These are phyloP conservation scores for Semicossyphus pulcher DNA, from an alignment of 2,113 vertebrate species.

Conservation along the genomic window DNA sequence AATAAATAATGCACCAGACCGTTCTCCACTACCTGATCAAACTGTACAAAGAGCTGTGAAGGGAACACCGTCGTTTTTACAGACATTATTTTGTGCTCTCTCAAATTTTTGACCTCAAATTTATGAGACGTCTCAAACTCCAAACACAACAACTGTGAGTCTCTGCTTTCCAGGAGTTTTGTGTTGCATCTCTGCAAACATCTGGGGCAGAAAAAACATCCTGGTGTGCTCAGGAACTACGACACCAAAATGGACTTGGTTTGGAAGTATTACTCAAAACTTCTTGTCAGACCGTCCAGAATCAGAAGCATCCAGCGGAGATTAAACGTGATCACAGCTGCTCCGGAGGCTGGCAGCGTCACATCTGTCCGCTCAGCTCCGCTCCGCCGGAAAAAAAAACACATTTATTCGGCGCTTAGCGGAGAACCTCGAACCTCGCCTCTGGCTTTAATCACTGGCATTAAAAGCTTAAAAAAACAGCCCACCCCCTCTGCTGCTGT, in stretches of 20 bases:
- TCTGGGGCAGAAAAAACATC: not conserved
- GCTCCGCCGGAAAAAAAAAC: not conserved
- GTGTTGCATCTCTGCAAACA: not conserved
- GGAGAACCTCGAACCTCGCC: constrained; percentile 51
- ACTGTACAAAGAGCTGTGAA: no score
- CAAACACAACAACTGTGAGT: no score
- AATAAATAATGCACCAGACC: no score
- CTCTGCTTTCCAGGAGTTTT: not conserved
- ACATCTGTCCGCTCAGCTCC: constrained; percentile 41
- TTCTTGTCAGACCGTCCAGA: not conserved
- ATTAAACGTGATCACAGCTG: constrained; percentile 45
- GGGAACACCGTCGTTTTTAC: no score
- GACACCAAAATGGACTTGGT: not conserved
- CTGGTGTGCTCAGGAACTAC: not conserved
- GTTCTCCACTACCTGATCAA: no score
- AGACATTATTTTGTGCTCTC: no score
- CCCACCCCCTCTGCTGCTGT: not conserved
- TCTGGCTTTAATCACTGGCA: constrained; percentile 62
- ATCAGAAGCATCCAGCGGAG: constrained; percentile 3
- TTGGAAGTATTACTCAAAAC: not conserved
- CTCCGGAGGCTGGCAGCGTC: not conserved
- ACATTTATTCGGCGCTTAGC: constrained; percentile 39
- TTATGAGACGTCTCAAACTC: no score
- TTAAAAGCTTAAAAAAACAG: constrained; percentile 70
- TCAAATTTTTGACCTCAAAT: no score